Evolutionary conservation across 2,113 vertebrate species (phyloP), one percentile per base, ranked within the genome.

Genomic region (Halichoerus grypus): DNA sequence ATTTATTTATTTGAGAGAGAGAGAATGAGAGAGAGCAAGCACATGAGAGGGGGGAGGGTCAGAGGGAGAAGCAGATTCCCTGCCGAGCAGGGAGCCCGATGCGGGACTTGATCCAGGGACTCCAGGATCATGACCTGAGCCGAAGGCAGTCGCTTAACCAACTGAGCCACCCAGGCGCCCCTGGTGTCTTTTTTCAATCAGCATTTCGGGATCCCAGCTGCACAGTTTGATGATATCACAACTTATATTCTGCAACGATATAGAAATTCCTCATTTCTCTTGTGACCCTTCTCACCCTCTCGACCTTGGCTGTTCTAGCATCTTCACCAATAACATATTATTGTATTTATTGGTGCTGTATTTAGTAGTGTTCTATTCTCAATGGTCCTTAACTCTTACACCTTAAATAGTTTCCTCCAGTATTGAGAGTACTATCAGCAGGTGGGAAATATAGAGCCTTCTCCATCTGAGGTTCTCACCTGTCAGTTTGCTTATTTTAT

Each of bases 291-390:
- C 87, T 53, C n/a, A 67, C 57, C 22, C 88, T 14, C 85, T 88
- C 31, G 63, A 61, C 28, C 31, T 96, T 84, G 76, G 67, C 36
- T 97, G 46, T 92, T 93, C 86, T 76, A 82, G 91, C n/a, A 93
- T 61, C 4, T 79, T 65, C 28, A 61, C 14, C 26, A 80, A n/a
- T 74, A 76, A 95, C 46, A 72, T 39, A 28, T 28, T 97, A 36
- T 42, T 92, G 12, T 76, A 95, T 71, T 85, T 46, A 82, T 63
- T 85, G 84, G 59, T 21, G 51, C 46, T 0, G 42, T 91, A 53
- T 76, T 71, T 39, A 74, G 59, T 59, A 65, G 88, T 57, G 51
- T 51, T 28, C 16, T 36, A 31, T 21, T 94, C 65, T 55, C 39
- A 42, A 16, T 16, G 5, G 55, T 63, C 67, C 39, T 33, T 67